phyloP scores from a whole-genome alignment of 1,140 invertebrate species.

The Homarus americanus region DNA sequence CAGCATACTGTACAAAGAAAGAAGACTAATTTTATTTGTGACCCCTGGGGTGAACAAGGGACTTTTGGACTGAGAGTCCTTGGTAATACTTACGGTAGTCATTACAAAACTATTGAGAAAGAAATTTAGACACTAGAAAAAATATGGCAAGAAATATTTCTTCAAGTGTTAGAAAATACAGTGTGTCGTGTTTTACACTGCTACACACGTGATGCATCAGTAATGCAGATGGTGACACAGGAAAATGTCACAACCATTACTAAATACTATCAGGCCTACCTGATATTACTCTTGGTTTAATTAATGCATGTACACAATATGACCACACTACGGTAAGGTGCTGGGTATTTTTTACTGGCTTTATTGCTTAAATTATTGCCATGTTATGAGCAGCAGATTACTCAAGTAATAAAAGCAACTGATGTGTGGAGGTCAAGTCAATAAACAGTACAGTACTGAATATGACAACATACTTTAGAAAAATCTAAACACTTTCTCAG shows the following conservation, averaged over 20 bases:
- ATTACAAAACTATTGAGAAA: not conserved
- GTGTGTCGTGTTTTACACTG: not conserved
- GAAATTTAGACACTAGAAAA: not conserved
- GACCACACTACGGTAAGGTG: not conserved
- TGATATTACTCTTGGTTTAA: not conserved
- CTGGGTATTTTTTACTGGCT: not conserved
- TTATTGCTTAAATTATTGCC: conserved; percentile 8
- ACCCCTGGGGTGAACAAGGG: too few relatives aligned
- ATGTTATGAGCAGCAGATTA: not conserved
- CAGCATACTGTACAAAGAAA: too few relatives aligned
- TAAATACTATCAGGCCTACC: not conserved
- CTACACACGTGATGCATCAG: not conserved
- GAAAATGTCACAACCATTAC: not conserved
- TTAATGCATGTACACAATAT: not conserved
- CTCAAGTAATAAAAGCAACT: not conserved
- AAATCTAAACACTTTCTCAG: not conserved
- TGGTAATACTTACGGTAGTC: not conserved
- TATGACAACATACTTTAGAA: not conserved
- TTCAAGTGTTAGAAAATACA: not conserved
- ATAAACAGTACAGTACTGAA: not conserved
- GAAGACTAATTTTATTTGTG: too few relatives aligned
- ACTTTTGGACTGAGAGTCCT: too few relatives aligned
- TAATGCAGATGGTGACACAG: not conserved
- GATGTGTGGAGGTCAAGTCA: not conserved
- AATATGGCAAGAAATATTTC: not conserved